Evolutionary conservation across 2,113 vertebrate species (phyloP).

Genomic region (Mesitornis unicolor): DNA sequence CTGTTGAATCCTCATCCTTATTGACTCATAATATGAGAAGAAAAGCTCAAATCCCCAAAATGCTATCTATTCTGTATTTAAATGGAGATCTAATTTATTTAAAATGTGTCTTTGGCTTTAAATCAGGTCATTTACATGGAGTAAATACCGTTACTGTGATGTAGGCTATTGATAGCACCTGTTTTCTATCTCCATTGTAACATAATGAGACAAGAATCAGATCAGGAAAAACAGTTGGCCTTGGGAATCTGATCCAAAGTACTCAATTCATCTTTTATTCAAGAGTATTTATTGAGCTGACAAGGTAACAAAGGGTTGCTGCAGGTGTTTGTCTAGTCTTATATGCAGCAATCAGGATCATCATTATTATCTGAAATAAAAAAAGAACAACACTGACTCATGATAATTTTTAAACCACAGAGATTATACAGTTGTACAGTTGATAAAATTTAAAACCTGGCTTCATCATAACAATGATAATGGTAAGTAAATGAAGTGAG

Average conservation of each 20-base stretch:
- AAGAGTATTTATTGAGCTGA: background rate
- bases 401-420: background rate
- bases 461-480: background rate
- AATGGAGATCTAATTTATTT: background rate
- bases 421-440: background rate
- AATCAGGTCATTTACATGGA: background rate
- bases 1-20: background rate
- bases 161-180: background rate
- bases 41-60: background rate
- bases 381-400: background rate
- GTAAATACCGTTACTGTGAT: background rate
- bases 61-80: background rate
- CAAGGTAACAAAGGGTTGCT: background rate
- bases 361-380: background rate
- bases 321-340: background rate
- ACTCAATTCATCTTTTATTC: background rate
- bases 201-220: background rate
- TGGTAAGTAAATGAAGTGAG: background rate
- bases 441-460: background rate
- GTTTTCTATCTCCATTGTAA: background rate
- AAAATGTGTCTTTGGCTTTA: background rate
- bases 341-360: background rate
- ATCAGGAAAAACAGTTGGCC: background rate
- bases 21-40: background rate
- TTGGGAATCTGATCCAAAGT: background rate